Evolutionary conservation across 2,888 invertebrate genomes (phyloP).

Genomic region (Eilema sororculum): DNA sequence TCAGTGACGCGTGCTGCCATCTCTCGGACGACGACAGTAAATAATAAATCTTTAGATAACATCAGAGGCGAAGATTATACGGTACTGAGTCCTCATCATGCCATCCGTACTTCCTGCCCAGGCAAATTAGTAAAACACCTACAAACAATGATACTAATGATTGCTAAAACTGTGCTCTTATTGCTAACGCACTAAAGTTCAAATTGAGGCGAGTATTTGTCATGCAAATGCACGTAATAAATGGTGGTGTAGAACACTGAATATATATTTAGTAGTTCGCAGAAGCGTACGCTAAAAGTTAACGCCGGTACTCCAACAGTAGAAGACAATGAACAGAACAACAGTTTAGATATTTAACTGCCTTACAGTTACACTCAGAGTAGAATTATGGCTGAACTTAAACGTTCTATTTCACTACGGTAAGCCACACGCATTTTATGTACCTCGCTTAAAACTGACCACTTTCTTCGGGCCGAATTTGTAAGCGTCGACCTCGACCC

Average conservation of each 20-base stretch:
- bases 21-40: conserved; percentile 83
- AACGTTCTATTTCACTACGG: conserved; percentile 44
- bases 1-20: conserved; percentile 84
- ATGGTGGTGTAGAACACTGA: conserved; percentile 65
- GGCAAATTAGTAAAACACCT: conserved; percentile 83
- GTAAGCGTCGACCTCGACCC: conserved; percentile 65
- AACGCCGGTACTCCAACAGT: conserved; percentile 68
- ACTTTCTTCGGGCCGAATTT: conserved; percentile 52
- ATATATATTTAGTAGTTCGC: conserved; percentile 83
- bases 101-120: conserved; percentile 85
- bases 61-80: conserved; percentile 86
- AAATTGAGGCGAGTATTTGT: conserved; percentile 45
- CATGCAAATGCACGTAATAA: conserved; percentile 37
- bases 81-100: conserved; percentile 80
- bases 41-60: conserved; percentile 86
- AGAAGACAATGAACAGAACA: conserved; percentile 78
- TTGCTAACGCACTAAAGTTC: conserved; percentile 50
- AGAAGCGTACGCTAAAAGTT: conserved; percentile 75
- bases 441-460: conserved; percentile 22
- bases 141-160: conserved; percentile 65
- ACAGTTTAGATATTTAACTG: conserved; percentile 69
- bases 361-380: conserved; percentile 63
- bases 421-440: conserved; percentile 46
- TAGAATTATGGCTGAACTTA: conserved; percentile 46
- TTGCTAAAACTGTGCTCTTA: conserved; percentile 54